Evolutionary conservation across 2,113 vertebrate genomes (phyloP), one percentile per base, ranked within the genome.

Genomic region (Anser cygnoides): DNA sequence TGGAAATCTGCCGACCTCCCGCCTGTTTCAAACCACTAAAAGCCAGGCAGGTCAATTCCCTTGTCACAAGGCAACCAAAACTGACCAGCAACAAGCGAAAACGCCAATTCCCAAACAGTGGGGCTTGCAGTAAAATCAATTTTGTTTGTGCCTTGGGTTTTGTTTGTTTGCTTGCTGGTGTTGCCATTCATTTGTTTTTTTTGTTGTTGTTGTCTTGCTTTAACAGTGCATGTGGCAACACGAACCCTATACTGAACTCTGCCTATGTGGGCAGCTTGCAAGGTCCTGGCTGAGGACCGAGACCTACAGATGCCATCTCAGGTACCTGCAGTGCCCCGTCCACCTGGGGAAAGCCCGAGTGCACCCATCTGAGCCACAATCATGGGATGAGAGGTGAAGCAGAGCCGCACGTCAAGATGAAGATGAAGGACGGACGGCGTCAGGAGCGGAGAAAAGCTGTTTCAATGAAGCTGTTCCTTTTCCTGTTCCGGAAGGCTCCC

Each of bases 371-470:
- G 10, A 3, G 11, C 25, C 22, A 58, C 0, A 18, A 33, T 37
- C n/a, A 31, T 35, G 16, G 37, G 61, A 39, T 11, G 0, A 92
- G 68, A 52, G 25, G 10, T 3, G 11, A n/a, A 62, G 55, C 25
- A 43, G 66, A 66, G 44, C 52, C 8, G 28, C 26, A n/a, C 1
- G 14, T 2, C 0, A 13, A 65, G 33, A 39, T 0, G 13, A 8
- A 35, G 41, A 16, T 66, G 28, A 11, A 52, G 18, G 71, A 41
- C 1, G 14, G 1, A 0, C 18, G 44, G 59, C 75, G 9, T 3
- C 0, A 1, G 31, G 59, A 90, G 70, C 6, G 2, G 20, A 61
- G 28, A 33, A 87, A 81, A 78, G 52, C 55, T 10, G 16, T 76
- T 44, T 12, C 46, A 39, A 1, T 1, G 18, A 54, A 62, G 43